These are phyloP conservation scores for Dendroctonus ponderosae DNA, from an alignment of 1,140 invertebrate species.

Conservation along the genomic window DNA sequence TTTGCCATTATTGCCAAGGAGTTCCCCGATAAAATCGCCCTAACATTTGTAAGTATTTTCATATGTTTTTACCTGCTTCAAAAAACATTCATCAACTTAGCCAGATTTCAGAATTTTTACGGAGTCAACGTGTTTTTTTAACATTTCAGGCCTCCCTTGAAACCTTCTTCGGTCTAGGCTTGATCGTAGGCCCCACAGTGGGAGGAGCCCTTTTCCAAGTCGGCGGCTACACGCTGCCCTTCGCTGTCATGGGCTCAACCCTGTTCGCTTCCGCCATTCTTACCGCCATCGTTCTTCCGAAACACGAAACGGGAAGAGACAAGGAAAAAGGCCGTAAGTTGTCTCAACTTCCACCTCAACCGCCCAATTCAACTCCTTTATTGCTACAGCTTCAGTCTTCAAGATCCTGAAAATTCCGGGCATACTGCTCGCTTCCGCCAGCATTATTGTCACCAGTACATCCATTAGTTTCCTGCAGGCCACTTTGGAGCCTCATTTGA, in stretches of 20 bases:
- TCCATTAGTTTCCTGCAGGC: conserved; percentile 81
- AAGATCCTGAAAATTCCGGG: conserved; percentile 67
- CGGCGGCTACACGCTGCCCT: conserved; percentile 85
- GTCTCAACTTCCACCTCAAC: too few relatives aligned
- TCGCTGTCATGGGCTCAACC: conserved; percentile 76
- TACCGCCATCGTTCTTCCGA: conserved; percentile 71
- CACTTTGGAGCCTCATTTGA: conserved; percentile 77
- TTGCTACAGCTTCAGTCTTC: conserved; percentile 58
- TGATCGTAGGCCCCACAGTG: conserved; percentile 83
- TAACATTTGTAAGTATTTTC: conserved; percentile 77
- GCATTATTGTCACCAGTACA: conserved; percentile 72
- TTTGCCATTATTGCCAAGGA: conserved; percentile 93
- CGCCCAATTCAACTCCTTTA: too few relatives aligned
- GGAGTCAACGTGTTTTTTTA: conserved; percentile 5
- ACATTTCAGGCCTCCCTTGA: conserved; percentile 71
- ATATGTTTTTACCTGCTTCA: background rate
- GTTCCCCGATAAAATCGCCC: conserved; percentile 86
- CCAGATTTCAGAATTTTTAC: background rate
- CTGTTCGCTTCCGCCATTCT: conserved; percentile 74
- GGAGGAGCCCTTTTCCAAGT: conserved; percentile 76
- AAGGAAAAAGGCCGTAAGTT: conserved; percentile 61
- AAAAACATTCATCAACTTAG: background rate
- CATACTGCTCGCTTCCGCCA: conserved; percentile 64
- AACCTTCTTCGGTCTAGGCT: conserved; percentile 85
- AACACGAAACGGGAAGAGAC: conserved; percentile 59